phyloP scores from a whole-genome alignment of 2,797 vertebrate species.

The Protosalanx chinensis region DNA sequence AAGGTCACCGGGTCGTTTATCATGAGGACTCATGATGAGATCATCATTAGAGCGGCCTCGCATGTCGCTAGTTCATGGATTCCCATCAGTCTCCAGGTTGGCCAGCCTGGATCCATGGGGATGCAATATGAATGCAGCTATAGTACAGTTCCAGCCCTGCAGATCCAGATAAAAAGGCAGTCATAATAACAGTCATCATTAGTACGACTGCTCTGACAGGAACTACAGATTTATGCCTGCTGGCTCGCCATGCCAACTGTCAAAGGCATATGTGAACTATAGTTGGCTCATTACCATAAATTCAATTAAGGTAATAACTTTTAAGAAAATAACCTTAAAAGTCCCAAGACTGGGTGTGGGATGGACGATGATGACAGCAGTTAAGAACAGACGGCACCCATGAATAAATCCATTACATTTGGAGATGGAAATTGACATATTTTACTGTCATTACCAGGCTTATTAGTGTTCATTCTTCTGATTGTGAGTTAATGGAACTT shows the following conservation, averaged over 20 bases:
- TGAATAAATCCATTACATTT: constrained; percentile 39
- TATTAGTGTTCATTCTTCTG: constrained; percentile 25
- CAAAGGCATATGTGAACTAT: constrained; percentile 35
- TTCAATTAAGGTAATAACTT: constrained; percentile 41
- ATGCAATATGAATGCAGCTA: background rate
- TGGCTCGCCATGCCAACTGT: constrained; percentile 29
- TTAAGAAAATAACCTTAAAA: constrained; percentile 27
- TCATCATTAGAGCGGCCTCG: background rate
- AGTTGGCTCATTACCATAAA: constrained; percentile 46
- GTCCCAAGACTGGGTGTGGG: constrained; percentile 6
- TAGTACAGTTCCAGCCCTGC: background rate
- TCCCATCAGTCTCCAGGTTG: background rate
- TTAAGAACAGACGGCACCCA: constrained; percentile 29
- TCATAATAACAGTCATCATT: constrained; percentile 24
- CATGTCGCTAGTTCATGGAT: background rate
- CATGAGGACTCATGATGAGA: background rate
- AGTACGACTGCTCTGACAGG: constrained; percentile 26
- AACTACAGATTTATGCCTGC: constrained; percentile 36
- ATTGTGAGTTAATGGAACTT: constrained; percentile 30
- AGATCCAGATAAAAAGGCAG: constrained; percentile 2
- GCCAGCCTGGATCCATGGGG: background rate
- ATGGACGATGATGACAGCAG: background rate
- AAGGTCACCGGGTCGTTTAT: background rate
- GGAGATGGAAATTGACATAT: constrained; percentile 8
- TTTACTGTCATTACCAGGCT: constrained; percentile 14